phyloP scores from a whole-genome alignment of 2,888 invertebrate genomes.

The Dorcus hopei region DNA sequence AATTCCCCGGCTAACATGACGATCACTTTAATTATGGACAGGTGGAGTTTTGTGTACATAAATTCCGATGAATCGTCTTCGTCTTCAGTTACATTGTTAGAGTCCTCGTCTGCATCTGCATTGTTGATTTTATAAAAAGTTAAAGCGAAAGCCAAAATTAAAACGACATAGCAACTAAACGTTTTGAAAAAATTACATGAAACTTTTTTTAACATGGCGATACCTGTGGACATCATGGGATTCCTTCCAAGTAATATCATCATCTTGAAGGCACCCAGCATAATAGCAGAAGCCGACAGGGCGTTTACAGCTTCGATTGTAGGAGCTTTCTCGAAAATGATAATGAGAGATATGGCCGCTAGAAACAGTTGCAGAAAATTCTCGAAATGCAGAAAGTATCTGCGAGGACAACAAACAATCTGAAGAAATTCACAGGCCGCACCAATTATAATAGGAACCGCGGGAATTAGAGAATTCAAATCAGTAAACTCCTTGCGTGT shows the following conservation, averaged over 20 bases:
- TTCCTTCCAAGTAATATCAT: conserved; percentile 76
- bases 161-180: conserved; percentile 73
- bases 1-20: no score
- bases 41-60: no score
- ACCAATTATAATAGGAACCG: conserved; percentile 58
- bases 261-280: conserved; percentile 73
- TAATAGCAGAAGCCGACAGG: conserved; percentile 68
- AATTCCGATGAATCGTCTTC: no score
- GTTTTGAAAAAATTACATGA: conserved; percentile 78
- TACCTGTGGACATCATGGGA: conserved; percentile 75
- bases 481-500: conserved; percentile 44
- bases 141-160: conserved; percentile 77
- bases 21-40: no score
- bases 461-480: conserved; percentile 10
- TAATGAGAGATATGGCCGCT: conserved; percentile 60
- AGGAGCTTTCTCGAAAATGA: conserved; percentile 54
- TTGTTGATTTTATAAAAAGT: conserved; percentile 76
- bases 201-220: conserved; percentile 80
- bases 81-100: no score
- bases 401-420: conserved; percentile 62
- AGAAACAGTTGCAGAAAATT: conserved; percentile 73
- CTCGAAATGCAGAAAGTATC: conserved; percentile 66
- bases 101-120: conserved; percentile 38
- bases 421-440: conserved; percentile 65
- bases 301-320: conserved; percentile 57